Conservation (phyloP, 2,888 invertebrate species). For the Limnephilus marmoratus region DNA sequence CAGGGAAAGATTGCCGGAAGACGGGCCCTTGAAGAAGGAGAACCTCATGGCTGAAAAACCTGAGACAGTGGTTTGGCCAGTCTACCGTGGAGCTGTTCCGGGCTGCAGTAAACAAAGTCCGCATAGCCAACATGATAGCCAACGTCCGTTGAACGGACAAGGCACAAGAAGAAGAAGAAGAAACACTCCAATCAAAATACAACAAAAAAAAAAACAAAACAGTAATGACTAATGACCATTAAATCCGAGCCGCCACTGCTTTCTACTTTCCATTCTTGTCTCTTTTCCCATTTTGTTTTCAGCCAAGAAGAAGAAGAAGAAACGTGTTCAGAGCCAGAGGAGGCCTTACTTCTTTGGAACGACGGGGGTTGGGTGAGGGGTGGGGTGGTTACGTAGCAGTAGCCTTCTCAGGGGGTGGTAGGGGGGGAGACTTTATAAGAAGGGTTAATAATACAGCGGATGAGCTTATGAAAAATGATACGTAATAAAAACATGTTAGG, state of each 20-base stretch:
- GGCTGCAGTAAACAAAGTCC: too few species aligned
- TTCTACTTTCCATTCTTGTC: slow-evolving; percentile 42
- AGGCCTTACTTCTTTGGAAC: not conserved
- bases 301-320: slow-evolving; percentile 36
- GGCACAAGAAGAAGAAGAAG: too few species aligned
- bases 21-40: too few species aligned
- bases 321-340: slow-evolving; percentile 44
- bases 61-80: too few species aligned
- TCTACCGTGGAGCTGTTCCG: too few species aligned
- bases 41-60: too few species aligned
- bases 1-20: too few species aligned
- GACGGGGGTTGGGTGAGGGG: not conserved
- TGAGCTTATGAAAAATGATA: not conserved
- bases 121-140: too few species aligned
- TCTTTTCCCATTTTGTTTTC: slow-evolving; percentile 48
- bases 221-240: not conserved
- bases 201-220: too few species aligned
- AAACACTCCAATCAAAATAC: too few species aligned
- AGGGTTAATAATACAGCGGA: not conserved
- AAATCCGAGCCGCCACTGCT: not conserved
- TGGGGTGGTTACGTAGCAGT: not conserved
- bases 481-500: not conserved
- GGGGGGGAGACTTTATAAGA: not conserved
- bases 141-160: too few species aligned
- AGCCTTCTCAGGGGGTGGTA: slow-evolving; percentile 28